Base-by-base conservation (phyloP, 2,888 invertebrate genomes). In the Oligia strigilis region DNA sequence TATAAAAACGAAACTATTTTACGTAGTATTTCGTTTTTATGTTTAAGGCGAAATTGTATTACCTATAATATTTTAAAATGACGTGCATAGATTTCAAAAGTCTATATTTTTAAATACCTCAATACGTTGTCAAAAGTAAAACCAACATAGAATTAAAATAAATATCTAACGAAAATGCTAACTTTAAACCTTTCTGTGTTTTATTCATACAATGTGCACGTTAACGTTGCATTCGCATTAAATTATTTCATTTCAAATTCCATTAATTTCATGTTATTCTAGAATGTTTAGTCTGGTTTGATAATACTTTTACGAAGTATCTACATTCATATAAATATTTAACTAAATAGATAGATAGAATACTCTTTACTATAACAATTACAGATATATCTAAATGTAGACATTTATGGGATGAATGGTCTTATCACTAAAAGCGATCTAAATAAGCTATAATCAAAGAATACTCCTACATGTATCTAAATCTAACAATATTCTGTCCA, bases 61-160 rank as follows among this genome's bases (percentile, higher is more conserved):
- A 19, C 43, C 29, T 29, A 29, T 29, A 6, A 17, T 23, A 29
- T 36, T 79, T 14, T 11, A 8, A 14, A 52, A 23, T n/a, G n/a
- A 17, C 46, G 13, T 49, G 29, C 23, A 73, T n/a, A 29, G 19
- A 4, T n/a, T 73, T 66, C 13, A 49, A n/a, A 49, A 60, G 11
- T 40, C 2, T 13, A n/a, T 0, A 23, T 80, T 60, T 60, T 80
- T 36, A 8, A 52, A 55, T 64, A 43, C 29, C 23, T 40, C 4
- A 19, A 1, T 62, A 14, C 9, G n/a, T 52, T 58, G 3, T 29
- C 40, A 70, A 69, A 65, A 43, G 11, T 60, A 36, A n/a, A 69
- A 80, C 23, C 46, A 40, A 60, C 13, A 79, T 40, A 40, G 8
- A 71, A 58, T 79, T 58, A 43, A 71, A 81, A 49, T 65, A 62